Evolutionary conservation across 2,888 invertebrate species (phyloP).

Genomic region (Trichopoda pennipes): DNA sequence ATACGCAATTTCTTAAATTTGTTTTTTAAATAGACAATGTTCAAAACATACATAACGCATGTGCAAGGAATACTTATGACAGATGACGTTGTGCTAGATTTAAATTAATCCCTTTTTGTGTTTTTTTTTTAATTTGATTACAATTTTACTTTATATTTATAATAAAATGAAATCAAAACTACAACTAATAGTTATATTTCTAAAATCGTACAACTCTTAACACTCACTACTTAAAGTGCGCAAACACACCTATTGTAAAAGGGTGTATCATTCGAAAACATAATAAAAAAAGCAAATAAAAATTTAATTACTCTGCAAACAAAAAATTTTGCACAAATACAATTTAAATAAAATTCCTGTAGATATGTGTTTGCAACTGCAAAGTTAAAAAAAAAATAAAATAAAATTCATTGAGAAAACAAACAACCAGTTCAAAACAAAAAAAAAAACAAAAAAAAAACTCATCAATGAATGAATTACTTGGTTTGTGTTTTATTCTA

Average conservation of each 20-base stretch:
- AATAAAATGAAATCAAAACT: too few relatives aligned
- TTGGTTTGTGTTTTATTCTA: constrained; percentile 32
- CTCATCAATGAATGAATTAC: constrained; percentile 51
- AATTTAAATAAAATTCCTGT: neutral
- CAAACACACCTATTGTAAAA: neutral
- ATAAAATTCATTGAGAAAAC: constrained; percentile 48
- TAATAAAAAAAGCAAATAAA: constrained; percentile 12
- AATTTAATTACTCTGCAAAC: constrained; percentile 30
- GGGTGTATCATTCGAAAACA: neutral
- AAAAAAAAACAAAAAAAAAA: constrained; percentile 3
- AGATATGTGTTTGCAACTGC: neutral
- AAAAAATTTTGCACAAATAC: constrained; percentile 21
- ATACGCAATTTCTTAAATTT: too few relatives aligned
- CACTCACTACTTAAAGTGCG: too few relatives aligned
- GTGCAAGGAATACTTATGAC: too few relatives aligned
- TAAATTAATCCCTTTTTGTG: too few relatives aligned
- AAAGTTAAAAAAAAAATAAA: constrained; percentile 28
- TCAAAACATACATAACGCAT: too few relatives aligned
- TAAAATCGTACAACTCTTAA: too few relatives aligned
- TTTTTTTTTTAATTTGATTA: too few relatives aligned
- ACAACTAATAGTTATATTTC: too few relatives aligned
- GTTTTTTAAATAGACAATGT: too few relatives aligned
- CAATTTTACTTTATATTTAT: too few relatives aligned
- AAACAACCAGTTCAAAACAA: constrained; percentile 49
- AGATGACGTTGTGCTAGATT: too few relatives aligned